These are phyloP conservation scores for Atrina japonica DNA, from an alignment of 2,888 invertebrate species.

Conservation along the genomic window DNA sequence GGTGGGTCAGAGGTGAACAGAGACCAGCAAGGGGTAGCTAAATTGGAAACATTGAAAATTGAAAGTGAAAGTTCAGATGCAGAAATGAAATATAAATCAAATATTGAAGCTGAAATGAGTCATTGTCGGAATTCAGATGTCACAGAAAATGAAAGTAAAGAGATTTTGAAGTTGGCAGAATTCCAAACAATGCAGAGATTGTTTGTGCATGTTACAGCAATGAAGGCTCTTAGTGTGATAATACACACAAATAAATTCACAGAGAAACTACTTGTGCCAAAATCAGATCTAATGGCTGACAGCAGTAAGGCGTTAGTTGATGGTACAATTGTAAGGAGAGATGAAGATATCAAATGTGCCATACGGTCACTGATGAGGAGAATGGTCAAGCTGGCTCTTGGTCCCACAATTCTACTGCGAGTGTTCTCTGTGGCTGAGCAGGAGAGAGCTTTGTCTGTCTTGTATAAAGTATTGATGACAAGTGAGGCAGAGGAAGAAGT, in stretches of 20 bases:
- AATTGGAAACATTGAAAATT: neutral
- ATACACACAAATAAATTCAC: constrained; percentile 83
- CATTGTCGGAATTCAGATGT: neutral
- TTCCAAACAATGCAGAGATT: constrained; percentile 82
- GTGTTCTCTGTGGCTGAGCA: constrained; percentile 76
- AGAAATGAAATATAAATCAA: neutral
- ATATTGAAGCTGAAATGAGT: neutral
- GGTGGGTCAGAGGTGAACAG: constrained; percentile 4
- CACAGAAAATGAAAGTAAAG: neutral
- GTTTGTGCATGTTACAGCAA: constrained; percentile 83
- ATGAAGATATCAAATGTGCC: constrained; percentile 68
- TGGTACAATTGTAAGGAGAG: constrained; percentile 65
- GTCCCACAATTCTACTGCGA: constrained; percentile 73
- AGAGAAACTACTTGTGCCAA: constrained; percentile 83
- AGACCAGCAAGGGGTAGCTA: neutral
- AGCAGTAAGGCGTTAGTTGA: constrained; percentile 66
- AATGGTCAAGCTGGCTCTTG: constrained; percentile 75
- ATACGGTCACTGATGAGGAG: constrained; percentile 76
- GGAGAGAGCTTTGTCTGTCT: constrained; percentile 77
- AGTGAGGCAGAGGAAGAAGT: constrained; percentile 80
- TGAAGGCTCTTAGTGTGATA: constrained; percentile 83
- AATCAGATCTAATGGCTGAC: constrained; percentile 69
- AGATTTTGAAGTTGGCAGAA: constrained; percentile 76
- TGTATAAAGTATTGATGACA: constrained; percentile 74
- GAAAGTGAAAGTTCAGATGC: neutral